Base-by-base conservation (phyloP, 1,140 invertebrate species). In the Notospermus geniculatus region DNA sequence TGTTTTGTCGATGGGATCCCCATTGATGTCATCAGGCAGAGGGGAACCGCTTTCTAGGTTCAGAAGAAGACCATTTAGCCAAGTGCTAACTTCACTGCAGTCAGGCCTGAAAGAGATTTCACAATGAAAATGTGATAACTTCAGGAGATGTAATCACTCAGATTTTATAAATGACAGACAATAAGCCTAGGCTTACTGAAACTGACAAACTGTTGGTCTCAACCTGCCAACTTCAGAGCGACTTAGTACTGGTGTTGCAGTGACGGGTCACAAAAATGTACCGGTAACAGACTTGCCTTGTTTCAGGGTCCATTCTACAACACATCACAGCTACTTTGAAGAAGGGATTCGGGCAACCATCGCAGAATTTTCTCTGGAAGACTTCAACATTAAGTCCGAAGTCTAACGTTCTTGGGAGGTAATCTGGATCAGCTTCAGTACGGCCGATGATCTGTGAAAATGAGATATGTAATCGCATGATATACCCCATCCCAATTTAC, bases 381-480 rank as follows among this genome's bases (percentile, higher is more conserved):
- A 88, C 86, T 63, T 87, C 85, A 75, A 93, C 90, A 82, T 95
- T 95, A 0, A 97, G 83, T 4, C 93, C 92, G 76, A 95, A 97
- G 79, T 96, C 93, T 43, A 88, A 87, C 0, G 91, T 92, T 29
- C 93, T 84, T 0, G 93, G 93, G 60, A 97, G 80, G 72, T 89
- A 92, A 75, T 96, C 93, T 0, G 93, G 93, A 83, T 97, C 93
- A 0, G 93, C 93, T 60, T 91, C 89, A 1, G 96, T 91, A 46
- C 93, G 85, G 0, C 93, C 93, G 74, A 97, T 96, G 57, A 96
- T 92, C 88, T 92, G 71, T 2, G 61, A 60, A 27, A 27, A 25
- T n/a, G 55, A 45, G 46, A 54, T 27, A 11, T 57, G 46, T 23
- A 43, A 43, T 43, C 19, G 11, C 11, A 19, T 13, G 5, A 50